phyloP scores from a whole-genome alignment of 2,797 vertebrate genomes.

The Hafferia zeledoni region DNA sequence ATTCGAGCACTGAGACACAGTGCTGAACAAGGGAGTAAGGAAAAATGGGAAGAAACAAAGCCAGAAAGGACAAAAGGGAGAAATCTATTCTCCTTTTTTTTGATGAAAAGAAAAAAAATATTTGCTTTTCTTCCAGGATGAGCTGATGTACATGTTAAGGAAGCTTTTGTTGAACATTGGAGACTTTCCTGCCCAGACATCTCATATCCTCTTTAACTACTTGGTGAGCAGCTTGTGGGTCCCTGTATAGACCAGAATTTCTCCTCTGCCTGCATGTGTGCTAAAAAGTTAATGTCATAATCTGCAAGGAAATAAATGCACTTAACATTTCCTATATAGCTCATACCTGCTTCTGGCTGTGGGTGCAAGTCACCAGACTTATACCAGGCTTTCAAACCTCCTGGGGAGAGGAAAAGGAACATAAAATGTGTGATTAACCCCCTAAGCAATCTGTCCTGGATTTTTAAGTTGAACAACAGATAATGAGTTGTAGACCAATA shows the following conservation, averaged over 20 bases:
- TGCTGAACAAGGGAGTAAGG: neutral
- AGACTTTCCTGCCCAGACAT: slow-evolving; percentile 98
- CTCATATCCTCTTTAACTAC: slow-evolving; percentile 98
- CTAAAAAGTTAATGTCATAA: neutral
- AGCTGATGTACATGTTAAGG: slow-evolving; percentile 97
- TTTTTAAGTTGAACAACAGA: neutral
- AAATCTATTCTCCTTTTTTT: neutral
- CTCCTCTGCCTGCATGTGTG: neutral
- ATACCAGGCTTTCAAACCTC: neutral
- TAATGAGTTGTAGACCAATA: neutral
- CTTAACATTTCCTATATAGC: neutral
- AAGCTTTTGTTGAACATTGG: slow-evolving; percentile 97
- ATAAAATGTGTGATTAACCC: neutral
- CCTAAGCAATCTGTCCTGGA: neutral
- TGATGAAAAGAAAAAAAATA: neutral
- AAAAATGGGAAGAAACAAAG: neutral
- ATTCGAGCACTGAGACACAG: neutral
- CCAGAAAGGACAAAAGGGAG: neutral
- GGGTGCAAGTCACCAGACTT: neutral
- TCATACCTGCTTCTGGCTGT: neutral
- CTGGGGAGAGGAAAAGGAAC: neutral
- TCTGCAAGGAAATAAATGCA: neutral
- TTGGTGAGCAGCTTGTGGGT: slow-evolving; percentile 81
- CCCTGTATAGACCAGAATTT: neutral
- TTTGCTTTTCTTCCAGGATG: slow-evolving; percentile 84